Evolutionary conservation across 2,113 vertebrate species (phyloP).

Genomic region (Sinosuthora webbiana): DNA sequence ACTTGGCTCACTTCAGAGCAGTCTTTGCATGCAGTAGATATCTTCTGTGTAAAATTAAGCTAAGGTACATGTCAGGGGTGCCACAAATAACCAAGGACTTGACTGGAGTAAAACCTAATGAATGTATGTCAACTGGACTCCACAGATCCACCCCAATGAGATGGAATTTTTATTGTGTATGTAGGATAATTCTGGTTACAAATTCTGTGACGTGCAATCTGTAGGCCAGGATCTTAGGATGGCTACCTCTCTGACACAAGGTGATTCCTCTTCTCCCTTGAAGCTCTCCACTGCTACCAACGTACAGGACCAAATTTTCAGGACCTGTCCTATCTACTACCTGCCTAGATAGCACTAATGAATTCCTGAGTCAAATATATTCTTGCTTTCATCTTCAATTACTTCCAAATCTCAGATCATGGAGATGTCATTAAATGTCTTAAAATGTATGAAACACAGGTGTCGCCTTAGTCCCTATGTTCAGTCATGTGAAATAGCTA

Average conservation of each 20-base stretch:
- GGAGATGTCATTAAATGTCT: not conserved
- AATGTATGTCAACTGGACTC: not conserved
- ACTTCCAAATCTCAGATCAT: not conserved
- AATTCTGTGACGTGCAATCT: not conserved
- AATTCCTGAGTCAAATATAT: not conserved
- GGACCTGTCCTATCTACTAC: not conserved
- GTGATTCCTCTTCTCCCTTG: not conserved
- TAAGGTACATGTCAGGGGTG: not conserved
- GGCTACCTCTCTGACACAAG: not conserved
- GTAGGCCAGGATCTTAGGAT: not conserved
- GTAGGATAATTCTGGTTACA: not conserved
- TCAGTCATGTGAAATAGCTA: not conserved
- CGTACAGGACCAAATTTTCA: not conserved
- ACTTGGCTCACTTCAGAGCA: not conserved
- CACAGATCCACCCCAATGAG: not conserved
- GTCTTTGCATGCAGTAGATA: not conserved
- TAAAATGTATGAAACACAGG: not conserved
- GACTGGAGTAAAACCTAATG: not conserved
- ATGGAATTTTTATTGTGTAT: not conserved
- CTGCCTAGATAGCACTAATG: not conserved
- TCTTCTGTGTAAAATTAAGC: not conserved
- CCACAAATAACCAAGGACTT: not conserved
- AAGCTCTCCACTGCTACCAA: not conserved
- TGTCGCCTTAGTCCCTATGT: not conserved
- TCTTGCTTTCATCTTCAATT: not conserved